Base-by-base conservation (phyloP, 2,797 vertebrate species). In the Todus mexicanus region DNA sequence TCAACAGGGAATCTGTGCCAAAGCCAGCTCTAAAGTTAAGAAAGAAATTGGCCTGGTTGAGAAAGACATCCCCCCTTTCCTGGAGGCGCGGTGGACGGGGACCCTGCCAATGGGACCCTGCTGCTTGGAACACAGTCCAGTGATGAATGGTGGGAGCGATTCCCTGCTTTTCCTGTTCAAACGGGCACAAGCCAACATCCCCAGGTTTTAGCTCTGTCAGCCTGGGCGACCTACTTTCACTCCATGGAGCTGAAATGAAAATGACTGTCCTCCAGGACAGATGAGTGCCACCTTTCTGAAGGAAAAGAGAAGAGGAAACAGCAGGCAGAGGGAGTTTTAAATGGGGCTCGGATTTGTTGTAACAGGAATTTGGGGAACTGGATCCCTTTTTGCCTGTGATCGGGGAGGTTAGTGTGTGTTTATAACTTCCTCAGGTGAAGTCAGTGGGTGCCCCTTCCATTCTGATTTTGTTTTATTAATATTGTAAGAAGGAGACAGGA, bases 1-100 rank as follows among this genome's bases (percentile, higher is more conserved):
- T 90, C 92, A 95, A 82, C 81, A 54, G 77, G 78, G 72, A 81
- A 56, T 42, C 51, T 9, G 72, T 91, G 87, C 94, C 95, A 95
- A 83, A 94, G 70, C 40, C 35, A 50, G 79, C 65, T 37, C 48
- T 38, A 12, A 84, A 89, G 88, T 79, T 79, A 25, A 60, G 70
- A 86, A 88, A 90, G 95, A 92, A 87, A 27, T 47, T 77, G 29
- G 51, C 74, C 69, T 48, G 15, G 40, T 31, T 63, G 40, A 60
- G 76, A 82, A 81, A 61, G 86, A 37, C 35, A 18, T 64, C 86
- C 43, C 37, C 66, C 77, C 76, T 79, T 72, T 78, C 77, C 74
- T 87, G 71, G 71, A 74, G 90, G 50, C 43, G 12, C 1, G 0
- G 4, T 10, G 43, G 65, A 33, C 0, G 17, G 42, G 68, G 43